Evolutionary conservation across 2,797 vertebrate genomes (phyloP).

Genomic region (Muscicapa comitata): DNA sequence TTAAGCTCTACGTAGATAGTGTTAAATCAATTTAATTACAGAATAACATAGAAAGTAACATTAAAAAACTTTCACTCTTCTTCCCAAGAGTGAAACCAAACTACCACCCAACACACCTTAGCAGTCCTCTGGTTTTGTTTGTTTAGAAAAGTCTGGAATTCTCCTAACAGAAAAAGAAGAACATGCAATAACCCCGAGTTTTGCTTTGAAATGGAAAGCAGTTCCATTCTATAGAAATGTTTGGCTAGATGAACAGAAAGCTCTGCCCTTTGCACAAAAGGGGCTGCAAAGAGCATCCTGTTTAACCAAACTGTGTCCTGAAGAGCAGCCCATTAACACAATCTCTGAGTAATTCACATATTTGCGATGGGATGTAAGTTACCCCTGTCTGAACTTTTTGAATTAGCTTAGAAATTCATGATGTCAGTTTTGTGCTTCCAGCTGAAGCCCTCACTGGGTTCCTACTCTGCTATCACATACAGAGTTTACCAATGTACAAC

Average conservation of each 20-base stretch:
- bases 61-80: not conserved
- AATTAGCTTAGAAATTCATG: not conserved
- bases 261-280: not conserved
- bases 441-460: not conserved
- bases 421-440: not conserved
- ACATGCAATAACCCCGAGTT: not conserved
- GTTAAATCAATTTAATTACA: not conserved
- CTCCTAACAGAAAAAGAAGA: not conserved
- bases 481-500: not conserved
- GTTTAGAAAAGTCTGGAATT: not conserved
- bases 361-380: not conserved
- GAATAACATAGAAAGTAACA: not conserved
- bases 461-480: not conserved
- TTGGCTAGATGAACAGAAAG: not conserved
- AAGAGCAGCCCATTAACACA: not conserved
- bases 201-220: not conserved
- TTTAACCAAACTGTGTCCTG: not conserved
- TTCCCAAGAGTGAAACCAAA: not conserved
- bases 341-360: not conserved
- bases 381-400: not conserved
- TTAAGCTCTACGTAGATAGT: not conserved
- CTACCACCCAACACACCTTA: not conserved
- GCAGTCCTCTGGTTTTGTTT: not conserved
- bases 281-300: not conserved
- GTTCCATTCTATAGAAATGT: not conserved